Conservation (phyloP, 2,113 vertebrate species). For the Pycnonotus jocosus region DNA sequence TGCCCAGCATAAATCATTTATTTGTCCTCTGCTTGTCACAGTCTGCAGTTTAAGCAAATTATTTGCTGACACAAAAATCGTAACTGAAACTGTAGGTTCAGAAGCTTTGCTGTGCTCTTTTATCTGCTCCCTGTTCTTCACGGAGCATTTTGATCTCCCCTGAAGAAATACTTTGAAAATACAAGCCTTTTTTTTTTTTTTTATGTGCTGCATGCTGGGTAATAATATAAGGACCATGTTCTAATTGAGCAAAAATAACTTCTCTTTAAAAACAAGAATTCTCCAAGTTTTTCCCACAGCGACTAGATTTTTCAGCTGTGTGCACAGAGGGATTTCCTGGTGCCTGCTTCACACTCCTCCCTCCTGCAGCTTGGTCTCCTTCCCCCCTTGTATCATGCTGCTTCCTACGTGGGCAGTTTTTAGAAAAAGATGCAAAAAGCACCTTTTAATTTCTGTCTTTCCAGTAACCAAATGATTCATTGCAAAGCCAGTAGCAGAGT, state of each 20-base stretch:
- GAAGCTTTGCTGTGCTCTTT: not conserved
- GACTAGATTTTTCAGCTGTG: accelerated
- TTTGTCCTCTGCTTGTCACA: not conserved
- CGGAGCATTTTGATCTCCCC: not conserved
- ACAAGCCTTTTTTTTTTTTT: not conserved
- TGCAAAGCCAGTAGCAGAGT: not conserved
- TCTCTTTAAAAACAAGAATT: not conserved
- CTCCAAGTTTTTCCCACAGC: not conserved
- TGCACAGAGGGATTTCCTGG: not conserved
- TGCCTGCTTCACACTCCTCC: not conserved
- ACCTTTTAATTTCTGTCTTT: not conserved
- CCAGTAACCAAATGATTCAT: not conserved
- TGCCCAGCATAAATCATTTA: not conserved
- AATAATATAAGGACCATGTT: not conserved
- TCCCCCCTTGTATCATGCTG: not conserved
- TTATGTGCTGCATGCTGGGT: not conserved
- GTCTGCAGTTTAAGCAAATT: slow-evolving; percentile 47
- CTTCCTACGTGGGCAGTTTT: not conserved
- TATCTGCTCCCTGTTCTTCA: slow-evolving; percentile 5
- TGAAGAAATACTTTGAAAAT: slow-evolving; percentile 23
- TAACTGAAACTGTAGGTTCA: not conserved
- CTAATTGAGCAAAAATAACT: not conserved
- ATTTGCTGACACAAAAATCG: slow-evolving; percentile 11
- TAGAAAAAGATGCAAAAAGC: not conserved
- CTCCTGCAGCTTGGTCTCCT: not conserved